These are phyloP conservation scores for Serripes groenlandicus DNA, from an alignment of 2,888 invertebrate species.

Conservation along the genomic window DNA sequence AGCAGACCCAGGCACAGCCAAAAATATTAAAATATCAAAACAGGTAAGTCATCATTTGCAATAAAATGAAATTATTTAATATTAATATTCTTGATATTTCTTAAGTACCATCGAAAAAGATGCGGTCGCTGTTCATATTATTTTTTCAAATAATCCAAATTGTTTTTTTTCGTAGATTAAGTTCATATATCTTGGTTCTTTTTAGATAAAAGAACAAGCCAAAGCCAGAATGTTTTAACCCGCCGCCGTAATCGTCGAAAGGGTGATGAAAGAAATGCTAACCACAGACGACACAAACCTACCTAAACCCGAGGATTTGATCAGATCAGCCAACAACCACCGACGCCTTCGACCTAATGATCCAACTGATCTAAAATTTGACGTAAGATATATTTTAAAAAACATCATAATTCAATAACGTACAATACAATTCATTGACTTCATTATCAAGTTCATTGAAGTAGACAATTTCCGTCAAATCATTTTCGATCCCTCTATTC, in stretches of 20 bases:
- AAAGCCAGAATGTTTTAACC: slow-evolving; percentile 21
- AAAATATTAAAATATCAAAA: slow-evolving; percentile 29
- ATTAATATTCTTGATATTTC: too few species aligned
- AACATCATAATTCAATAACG: too few species aligned
- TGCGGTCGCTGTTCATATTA: too few species aligned
- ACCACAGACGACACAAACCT: slow-evolving; percentile 19
- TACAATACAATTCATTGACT: too few species aligned
- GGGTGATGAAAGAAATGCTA: slow-evolving; percentile 28
- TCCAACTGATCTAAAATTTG: slow-evolving; percentile 18
- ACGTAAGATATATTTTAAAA: not conserved
- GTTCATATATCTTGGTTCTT: not conserved
- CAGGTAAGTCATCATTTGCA: not conserved
- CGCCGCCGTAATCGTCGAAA: slow-evolving; percentile 29
- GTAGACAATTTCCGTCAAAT: too few species aligned
- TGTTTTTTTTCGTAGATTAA: too few species aligned
- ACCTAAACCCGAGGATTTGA: slow-evolving; percentile 23
- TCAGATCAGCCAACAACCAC: slow-evolving; percentile 21
- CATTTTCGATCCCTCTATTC: too few species aligned
- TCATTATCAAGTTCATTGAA: too few species aligned
- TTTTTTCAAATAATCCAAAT: too few species aligned
- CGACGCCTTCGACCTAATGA: slow-evolving; percentile 29
- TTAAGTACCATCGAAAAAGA: too few species aligned
- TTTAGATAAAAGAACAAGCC: slow-evolving; percentile 13
- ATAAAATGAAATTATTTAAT: not conserved
- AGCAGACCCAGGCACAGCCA: slow-evolving; percentile 22